These are phyloP conservation scores for Labia minor DNA, from an alignment of 2,888 invertebrate species.

Conservation along the genomic window DNA sequence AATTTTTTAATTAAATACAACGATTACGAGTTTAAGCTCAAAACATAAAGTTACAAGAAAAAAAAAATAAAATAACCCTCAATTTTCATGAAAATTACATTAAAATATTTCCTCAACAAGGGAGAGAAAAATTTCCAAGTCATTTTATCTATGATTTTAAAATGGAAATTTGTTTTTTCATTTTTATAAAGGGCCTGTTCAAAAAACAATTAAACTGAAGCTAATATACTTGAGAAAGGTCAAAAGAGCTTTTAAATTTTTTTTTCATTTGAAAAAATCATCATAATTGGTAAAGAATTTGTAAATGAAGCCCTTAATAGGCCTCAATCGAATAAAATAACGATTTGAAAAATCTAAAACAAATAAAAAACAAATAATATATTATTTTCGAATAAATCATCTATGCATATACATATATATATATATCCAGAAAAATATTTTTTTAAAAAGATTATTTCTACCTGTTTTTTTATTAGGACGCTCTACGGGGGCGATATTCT, in stretches of 20 bases:
- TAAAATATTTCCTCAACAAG: background rate
- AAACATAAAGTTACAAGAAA: too few relatives aligned
- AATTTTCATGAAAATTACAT: slow-evolving; percentile 13
- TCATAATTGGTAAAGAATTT: background rate
- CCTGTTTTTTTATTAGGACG: too few relatives aligned
- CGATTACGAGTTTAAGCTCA: background rate
- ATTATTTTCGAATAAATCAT: too few relatives aligned
- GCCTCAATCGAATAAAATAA: too few relatives aligned
- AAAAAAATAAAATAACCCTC: background rate
- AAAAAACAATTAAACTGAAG: background rate
- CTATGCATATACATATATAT: too few relatives aligned
- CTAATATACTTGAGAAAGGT: slow-evolving; percentile 7
- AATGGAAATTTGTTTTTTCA: background rate
- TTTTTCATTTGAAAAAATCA: background rate
- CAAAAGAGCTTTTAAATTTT: background rate
- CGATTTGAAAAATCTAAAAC: too few relatives aligned
- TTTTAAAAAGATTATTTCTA: too few relatives aligned
- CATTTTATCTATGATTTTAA: background rate
- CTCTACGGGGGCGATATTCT: too few relatives aligned
- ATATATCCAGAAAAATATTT: too few relatives aligned
- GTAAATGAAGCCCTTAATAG: background rate
- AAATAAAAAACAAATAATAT: too few relatives aligned
- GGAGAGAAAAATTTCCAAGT: background rate
- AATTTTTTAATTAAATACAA: slow-evolving; percentile 13
- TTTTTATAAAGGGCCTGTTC: background rate